Evolutionary conservation across 1,140 invertebrate genomes (phyloP).

Genomic region (Ips nitidus): DNA sequence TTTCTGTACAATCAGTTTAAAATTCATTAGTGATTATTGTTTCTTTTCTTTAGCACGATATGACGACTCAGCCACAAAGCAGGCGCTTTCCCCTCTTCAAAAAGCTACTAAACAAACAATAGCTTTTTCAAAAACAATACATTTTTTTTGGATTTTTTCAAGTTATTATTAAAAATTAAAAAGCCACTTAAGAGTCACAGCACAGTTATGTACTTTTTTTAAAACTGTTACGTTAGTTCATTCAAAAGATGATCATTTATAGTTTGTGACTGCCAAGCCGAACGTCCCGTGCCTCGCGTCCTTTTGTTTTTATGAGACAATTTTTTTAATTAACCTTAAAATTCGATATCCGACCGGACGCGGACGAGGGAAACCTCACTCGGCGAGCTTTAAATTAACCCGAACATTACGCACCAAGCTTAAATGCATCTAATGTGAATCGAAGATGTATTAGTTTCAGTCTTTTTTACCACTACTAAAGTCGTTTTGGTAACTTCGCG

Average conservation of each 20-base stretch:
- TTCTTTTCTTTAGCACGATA: conserved; percentile 40
- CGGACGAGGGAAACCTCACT: neutral
- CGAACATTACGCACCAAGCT: conserved; percentile 15
- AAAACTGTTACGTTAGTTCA: conserved; percentile 33
- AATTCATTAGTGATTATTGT: conserved; percentile 36
- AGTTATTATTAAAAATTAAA: conserved; percentile 54
- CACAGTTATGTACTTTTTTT: conserved; percentile 52
- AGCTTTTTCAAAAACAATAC: conserved; percentile 43
- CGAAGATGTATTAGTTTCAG: conserved; percentile 31
- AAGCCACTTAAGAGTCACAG: conserved; percentile 56
- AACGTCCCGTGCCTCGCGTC: neutral
- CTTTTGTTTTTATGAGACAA: neutral
- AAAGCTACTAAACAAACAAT: conserved; percentile 43
- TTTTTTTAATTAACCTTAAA: conserved; percentile 6
- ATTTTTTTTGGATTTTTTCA: conserved; percentile 46
- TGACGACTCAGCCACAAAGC: conserved; percentile 34
- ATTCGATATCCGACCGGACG: conserved; percentile 16
- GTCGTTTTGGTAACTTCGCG: conserved; percentile 29
- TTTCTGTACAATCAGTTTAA: neutral
- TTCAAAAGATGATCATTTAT: conserved; percentile 25
- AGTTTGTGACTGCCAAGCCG: conserved; percentile 7
- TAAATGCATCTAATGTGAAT: conserved; percentile 35
- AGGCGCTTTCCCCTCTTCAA: conserved; percentile 30
- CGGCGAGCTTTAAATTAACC: neutral
- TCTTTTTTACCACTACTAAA: conserved; percentile 33